These are phyloP conservation scores for Colius striatus DNA, from an alignment of 2,113 vertebrate genomes.

Conservation along the genomic window DNA sequence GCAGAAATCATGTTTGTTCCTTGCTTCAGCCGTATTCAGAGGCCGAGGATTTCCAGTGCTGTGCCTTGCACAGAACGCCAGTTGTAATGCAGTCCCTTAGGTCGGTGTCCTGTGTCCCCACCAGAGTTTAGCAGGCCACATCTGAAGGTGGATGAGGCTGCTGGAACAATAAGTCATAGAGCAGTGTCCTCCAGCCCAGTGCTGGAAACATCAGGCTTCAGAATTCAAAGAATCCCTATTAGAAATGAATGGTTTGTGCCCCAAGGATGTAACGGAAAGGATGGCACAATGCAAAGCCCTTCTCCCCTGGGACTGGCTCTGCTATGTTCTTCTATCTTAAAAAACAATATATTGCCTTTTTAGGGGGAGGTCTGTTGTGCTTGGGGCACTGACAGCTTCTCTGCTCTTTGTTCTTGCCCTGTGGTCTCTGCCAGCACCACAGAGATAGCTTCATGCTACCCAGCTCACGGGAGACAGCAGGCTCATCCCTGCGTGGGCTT, in stretches of 20 bases:
- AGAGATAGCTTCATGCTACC: not conserved
- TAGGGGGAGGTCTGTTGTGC: not conserved
- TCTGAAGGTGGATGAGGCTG: constrained; percentile 30
- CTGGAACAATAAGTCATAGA: constrained; percentile 15
- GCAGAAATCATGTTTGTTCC: not conserved
- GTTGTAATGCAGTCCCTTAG: not conserved
- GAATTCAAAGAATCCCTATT: constrained; percentile 28
- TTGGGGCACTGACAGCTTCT: not conserved
- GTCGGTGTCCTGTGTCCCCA: not conserved
- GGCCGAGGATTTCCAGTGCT: not conserved
- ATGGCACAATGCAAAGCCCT: constrained; percentile 17
- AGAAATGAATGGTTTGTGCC: constrained; percentile 35
- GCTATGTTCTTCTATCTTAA: constrained; percentile 40
- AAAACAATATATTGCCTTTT: constrained; percentile 31
- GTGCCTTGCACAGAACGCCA: not conserved
- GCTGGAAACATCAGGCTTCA: constrained; percentile 24
- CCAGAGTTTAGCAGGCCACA: not conserved
- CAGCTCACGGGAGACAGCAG: not conserved
- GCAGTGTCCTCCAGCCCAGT: not conserved
- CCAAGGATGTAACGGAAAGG: constrained; percentile 1
- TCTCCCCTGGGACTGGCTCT: constrained; percentile 34
- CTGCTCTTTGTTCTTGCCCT: constrained; percentile 24
- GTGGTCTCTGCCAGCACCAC: not conserved
- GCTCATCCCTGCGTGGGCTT: not conserved
- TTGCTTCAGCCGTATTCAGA: not conserved